Conservation (phyloP, 2,113 vertebrate genomes). For the Ploceus nigricollis region DNA sequence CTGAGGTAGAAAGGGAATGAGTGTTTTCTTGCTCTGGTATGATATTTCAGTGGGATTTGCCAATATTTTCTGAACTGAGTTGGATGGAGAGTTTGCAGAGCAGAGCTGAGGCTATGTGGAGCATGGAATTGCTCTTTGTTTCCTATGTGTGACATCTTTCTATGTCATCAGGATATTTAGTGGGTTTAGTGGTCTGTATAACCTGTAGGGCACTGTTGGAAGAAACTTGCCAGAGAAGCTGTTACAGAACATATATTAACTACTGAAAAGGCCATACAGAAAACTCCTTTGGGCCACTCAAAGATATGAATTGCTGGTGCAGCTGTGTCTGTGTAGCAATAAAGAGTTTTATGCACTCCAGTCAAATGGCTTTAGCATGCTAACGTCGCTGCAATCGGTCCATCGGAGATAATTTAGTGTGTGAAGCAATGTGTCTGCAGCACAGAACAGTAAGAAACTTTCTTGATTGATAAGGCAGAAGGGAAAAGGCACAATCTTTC, state of each 20-base stretch:
- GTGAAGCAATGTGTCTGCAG: background rate
- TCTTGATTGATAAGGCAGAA: background rate
- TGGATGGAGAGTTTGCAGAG: background rate
- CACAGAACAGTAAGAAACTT: background rate
- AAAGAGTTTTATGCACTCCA: background rate
- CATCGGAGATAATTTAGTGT: background rate
- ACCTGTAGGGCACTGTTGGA: background rate
- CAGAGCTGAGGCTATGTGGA: background rate
- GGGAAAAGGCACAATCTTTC: background rate
- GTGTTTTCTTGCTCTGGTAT: background rate
- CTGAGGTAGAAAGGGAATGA: background rate
- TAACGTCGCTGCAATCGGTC: background rate
- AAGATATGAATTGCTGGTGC: background rate
- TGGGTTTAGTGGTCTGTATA: background rate
- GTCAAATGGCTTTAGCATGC: background rate
- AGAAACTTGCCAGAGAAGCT: background rate
- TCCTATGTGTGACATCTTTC: background rate
- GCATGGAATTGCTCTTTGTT: background rate
- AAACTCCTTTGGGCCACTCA: background rate
- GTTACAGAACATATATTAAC: background rate
- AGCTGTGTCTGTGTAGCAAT: background rate
- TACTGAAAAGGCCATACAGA: background rate
- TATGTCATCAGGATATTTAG: background rate
- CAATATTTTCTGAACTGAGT: background rate
- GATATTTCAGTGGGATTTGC: constrained; percentile 3